Evolutionary conservation across 2,113 vertebrate genomes (phyloP).

Genomic region (Channa maculata): DNA sequence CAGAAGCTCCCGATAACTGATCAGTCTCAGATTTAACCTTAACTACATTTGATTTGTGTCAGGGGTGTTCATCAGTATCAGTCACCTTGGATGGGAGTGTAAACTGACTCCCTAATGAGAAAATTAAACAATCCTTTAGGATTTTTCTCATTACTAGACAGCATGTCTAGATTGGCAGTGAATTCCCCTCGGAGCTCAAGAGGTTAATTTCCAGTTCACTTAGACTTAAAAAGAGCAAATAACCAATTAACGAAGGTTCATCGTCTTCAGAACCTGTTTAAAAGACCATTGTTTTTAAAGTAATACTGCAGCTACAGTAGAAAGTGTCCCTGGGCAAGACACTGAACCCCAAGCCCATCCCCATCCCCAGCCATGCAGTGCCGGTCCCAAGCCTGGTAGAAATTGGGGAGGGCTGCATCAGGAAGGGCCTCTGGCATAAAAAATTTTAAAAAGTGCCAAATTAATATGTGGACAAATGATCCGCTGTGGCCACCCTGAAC

Average conservation of each 20-base stretch:
- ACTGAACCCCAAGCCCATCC: too few relatives aligned
- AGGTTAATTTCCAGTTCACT: slow-evolving; percentile 55
- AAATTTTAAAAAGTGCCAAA: too few relatives aligned
- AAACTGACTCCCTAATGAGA: not conserved
- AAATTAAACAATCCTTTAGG: not conserved
- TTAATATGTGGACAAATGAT: too few relatives aligned
- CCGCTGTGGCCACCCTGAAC: too few relatives aligned
- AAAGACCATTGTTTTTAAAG: slow-evolving; percentile 39
- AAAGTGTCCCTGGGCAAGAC: too few relatives aligned
- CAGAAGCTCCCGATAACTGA: not conserved
- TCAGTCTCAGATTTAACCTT: not conserved
- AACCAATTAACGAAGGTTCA: slow-evolving; percentile 51
- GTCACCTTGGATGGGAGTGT: not conserved
- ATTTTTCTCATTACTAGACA: slow-evolving; percentile 1
- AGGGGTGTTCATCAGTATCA: not conserved
- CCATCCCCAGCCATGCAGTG: too few relatives aligned
- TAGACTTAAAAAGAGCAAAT: slow-evolving; percentile 40
- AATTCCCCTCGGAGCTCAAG: slow-evolving; percentile 13
- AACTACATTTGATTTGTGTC: not conserved
- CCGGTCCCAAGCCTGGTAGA: too few relatives aligned
- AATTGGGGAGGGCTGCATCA: too few relatives aligned
- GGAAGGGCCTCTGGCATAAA: too few relatives aligned
- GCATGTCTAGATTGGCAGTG: not conserved
- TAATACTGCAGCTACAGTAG: slow-evolving; percentile 12
- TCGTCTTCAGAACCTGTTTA: slow-evolving; percentile 39